Conservation (phyloP, 2,113 vertebrate species). For the Cavia aperea region DNA sequence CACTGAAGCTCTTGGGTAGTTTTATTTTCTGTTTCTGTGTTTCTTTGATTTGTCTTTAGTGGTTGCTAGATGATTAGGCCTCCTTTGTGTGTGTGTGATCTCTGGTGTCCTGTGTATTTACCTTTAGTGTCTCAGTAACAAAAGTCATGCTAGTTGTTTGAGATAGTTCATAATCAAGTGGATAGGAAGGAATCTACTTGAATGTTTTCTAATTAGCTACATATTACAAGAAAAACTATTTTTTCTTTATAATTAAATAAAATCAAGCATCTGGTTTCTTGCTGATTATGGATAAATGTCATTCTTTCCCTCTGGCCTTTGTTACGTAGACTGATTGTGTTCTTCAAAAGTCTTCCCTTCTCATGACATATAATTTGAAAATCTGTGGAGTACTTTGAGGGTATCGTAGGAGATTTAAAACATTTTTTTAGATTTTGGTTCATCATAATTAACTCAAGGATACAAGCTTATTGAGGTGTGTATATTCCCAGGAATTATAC, state of each 20-base stretch:
- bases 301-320: background rate
- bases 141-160: conserved; percentile 39
- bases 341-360: conserved; percentile 32
- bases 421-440: conserved; percentile 43
- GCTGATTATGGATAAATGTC: conserved; percentile 22
- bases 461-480: conserved; percentile 4
- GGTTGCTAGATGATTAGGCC: conserved; percentile 58
- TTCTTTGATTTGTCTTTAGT: conserved; percentile 56
- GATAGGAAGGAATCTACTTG: conserved; percentile 36
- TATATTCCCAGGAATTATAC: conserved; percentile 18
- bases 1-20: conserved; percentile 6
- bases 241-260: conserved; percentile 47
- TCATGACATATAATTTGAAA: conserved; percentile 32
- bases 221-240: conserved; percentile 39
- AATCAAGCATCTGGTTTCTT: conserved; percentile 39
- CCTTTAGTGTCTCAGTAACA: conserved; percentile 49
- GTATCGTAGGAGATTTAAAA: background rate
- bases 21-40: conserved; percentile 48
- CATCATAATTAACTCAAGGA: conserved; percentile 36
- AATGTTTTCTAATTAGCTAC: conserved; percentile 35
- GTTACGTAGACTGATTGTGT: conserved; percentile 2
- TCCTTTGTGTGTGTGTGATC: conserved; percentile 49
- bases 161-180: conserved; percentile 38
- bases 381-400: conserved; percentile 24
- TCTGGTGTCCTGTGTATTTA: conserved; percentile 60